Conservation (phyloP, 2,797 vertebrate genomes). For the Sebastes iracundus region DNA sequence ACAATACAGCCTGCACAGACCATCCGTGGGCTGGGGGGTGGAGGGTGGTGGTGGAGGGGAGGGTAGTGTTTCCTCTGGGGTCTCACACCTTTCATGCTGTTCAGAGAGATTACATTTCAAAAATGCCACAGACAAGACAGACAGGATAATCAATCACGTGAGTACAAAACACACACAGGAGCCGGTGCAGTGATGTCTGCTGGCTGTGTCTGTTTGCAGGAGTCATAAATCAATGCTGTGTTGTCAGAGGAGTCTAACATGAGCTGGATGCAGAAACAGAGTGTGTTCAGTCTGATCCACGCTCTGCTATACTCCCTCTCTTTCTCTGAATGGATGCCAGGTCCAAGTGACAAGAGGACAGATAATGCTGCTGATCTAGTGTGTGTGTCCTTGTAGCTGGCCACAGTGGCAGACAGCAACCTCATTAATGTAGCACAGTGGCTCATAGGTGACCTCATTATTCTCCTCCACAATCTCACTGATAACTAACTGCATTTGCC, state of each 20-base stretch:
- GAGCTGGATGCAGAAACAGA: slow-evolving; percentile 46
- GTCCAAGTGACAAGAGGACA: slow-evolving; percentile 50
- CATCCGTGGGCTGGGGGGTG: neutral
- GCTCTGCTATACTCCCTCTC: slow-evolving; percentile 19
- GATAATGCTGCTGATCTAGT: slow-evolving; percentile 48
- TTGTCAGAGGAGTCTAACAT: slow-evolving; percentile 75
- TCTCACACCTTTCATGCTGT: slow-evolving; percentile 76
- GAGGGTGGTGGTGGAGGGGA: neutral
- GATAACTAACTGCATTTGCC: slow-evolving; percentile 57
- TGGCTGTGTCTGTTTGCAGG: slow-evolving; percentile 75
- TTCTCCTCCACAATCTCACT: slow-evolving; percentile 47
- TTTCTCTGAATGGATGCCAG: slow-evolving; percentile 13
- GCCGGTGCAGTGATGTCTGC: slow-evolving; percentile 62
- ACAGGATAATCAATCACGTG: slow-evolving; percentile 80
- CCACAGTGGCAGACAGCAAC: slow-evolving; percentile 50
- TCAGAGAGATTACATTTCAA: slow-evolving; percentile 80
- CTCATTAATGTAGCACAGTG: slow-evolving; percentile 67
- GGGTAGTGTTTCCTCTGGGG: slow-evolving; percentile 57
- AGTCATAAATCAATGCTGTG: slow-evolving; percentile 78
- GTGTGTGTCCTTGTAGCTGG: slow-evolving; percentile 46
- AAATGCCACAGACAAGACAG: slow-evolving; percentile 74
- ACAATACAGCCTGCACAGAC: slow-evolving; percentile 28
- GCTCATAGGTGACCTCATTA: slow-evolving; percentile 64
- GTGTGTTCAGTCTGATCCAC: slow-evolving; percentile 27
- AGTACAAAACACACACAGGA: slow-evolving; percentile 54